phyloP scores from a whole-genome alignment of 2,888 invertebrate genomes.

The Dione vanillae region DNA sequence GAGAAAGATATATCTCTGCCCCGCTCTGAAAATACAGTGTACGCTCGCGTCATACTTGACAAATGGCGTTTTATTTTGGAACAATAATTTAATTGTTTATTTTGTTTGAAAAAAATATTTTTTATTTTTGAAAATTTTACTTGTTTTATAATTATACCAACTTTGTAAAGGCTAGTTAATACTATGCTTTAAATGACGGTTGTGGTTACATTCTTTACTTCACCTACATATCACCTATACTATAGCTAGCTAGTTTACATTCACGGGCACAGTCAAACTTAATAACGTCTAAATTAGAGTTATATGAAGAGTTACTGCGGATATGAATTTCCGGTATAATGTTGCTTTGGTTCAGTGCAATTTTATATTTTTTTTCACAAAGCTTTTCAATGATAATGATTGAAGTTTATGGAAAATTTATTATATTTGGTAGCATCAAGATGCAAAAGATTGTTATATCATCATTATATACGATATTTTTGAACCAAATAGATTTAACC shows the following conservation, averaged over 20 bases:
- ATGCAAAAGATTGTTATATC: not conserved
- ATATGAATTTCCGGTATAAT: conserved; percentile 42
- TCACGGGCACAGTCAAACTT: conserved; percentile 26
- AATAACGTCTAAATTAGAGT: conserved; percentile 35
- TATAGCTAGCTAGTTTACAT: not conserved
- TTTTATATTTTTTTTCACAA: conserved; percentile 15
- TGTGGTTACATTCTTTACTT: not conserved
- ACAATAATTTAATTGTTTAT: no score
- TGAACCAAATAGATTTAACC: not conserved
- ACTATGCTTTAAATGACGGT: no score
- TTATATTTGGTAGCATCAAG: not conserved
- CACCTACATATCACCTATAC: not conserved
- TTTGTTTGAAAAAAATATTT: no score
- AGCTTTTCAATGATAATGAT: not conserved
- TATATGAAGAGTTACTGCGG: conserved; percentile 38
- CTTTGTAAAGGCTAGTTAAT: no score
- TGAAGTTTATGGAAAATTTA: not conserved
- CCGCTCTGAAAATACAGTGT: no score
- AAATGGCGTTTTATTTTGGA: no score
- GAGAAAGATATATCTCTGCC: no score
- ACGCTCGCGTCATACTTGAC: no score
- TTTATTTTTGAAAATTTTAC: no score
- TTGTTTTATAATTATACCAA: no score
- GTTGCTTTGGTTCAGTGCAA: conserved; percentile 20
- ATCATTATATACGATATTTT: not conserved